These are phyloP conservation scores for Caranx ignobilis DNA, from an alignment of 2,113 vertebrate species.

Conservation along the genomic window DNA sequence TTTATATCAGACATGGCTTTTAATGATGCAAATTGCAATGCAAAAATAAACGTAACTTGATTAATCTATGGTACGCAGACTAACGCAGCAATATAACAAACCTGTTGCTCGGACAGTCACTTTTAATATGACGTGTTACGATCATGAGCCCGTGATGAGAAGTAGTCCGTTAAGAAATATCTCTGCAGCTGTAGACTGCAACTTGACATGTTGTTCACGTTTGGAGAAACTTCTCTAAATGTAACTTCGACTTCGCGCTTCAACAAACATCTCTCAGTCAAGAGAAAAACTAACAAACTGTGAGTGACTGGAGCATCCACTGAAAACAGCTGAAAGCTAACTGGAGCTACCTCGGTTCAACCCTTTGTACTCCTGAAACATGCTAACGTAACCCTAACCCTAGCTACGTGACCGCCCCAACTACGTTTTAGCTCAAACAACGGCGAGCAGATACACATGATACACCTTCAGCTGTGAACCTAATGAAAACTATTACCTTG, in stretches of 20 bases:
- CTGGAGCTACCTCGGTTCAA: neutral
- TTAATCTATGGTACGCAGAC: neutral
- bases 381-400: slow-evolving; percentile 25
- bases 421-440: neutral
- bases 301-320: neutral
- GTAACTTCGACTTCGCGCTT: too few species aligned
- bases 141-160: neutral
- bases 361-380: slow-evolving; percentile 49
- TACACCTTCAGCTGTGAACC: fast-evolving
- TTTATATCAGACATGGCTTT: neutral
- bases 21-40: neutral
- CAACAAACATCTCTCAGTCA: neutral
- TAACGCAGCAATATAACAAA: neutral
- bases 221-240: neutral
- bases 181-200: neutral
- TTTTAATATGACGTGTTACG: neutral
- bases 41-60: neutral
- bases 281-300: neutral
- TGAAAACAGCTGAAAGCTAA: slow-evolving; percentile 10
- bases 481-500: neutral
- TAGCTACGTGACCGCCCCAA: slow-evolving; percentile 20
- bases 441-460: fast-evolving
- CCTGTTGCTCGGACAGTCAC: neutral
- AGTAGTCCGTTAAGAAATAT: neutral
- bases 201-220: neutral